These are phyloP conservation scores for Polia nebulosa DNA, from an alignment of 2,888 invertebrate genomes.

Conservation along the genomic window DNA sequence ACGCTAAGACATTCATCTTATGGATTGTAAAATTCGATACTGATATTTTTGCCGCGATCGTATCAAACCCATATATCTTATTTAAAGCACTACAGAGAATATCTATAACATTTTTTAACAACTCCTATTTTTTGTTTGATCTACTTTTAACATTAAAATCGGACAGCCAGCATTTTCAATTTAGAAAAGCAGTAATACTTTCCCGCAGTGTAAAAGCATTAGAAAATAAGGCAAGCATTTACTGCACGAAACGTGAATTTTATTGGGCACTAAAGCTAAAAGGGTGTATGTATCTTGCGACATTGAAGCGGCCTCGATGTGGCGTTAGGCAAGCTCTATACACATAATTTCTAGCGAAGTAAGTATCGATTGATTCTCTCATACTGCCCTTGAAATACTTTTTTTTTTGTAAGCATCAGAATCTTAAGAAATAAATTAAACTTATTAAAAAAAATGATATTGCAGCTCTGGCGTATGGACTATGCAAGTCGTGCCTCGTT, in stretches of 20 bases:
- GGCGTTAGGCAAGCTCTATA: conserved; percentile 70
- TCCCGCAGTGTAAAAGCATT: conserved; percentile 65
- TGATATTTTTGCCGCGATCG: conserved; percentile 58
- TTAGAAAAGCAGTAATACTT: conserved; percentile 28
- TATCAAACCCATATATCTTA: conserved; percentile 55
- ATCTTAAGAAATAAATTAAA: conserved; percentile 20
- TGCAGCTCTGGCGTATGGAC: conserved; percentile 43
- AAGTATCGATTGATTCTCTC: conserved; percentile 29
- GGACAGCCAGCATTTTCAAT: conserved; percentile 30
- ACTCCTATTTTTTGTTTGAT: conserved; percentile 35
- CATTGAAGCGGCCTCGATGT: conserved; percentile 81
- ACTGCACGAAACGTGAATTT: conserved; percentile 79
- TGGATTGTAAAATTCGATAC: conserved; percentile 70
- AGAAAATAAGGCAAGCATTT: conserved; percentile 81
- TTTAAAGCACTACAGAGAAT: conserved; percentile 44
- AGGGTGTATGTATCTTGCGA: conserved; percentile 83
- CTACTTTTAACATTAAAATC: conserved; percentile 18
- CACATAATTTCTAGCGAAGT: conserved; percentile 48
- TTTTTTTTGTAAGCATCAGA: neutral
- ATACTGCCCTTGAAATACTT: conserved; percentile 19
- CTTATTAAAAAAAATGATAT: conserved; percentile 15
- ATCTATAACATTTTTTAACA: conserved; percentile 36
- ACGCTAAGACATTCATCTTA: conserved; percentile 73
- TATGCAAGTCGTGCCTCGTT: conserved; percentile 40
- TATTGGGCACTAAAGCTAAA: conserved; percentile 87